Evolutionary conservation across 1,140 invertebrate genomes (phyloP), one percentile per base, ranked within the genome.

Genomic region (Drosophila azteca): DNA sequence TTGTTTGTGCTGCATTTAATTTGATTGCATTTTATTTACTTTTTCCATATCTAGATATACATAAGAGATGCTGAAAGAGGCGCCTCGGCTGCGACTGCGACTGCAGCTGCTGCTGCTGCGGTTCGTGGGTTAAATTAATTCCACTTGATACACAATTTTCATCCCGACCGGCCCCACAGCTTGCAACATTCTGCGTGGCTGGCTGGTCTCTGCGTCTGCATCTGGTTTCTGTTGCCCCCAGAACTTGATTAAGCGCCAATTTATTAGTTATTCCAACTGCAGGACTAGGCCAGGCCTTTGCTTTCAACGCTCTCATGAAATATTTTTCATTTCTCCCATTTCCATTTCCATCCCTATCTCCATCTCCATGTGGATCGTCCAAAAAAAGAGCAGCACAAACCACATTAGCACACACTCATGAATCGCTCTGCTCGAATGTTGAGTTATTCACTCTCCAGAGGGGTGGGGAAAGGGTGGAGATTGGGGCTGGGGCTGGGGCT

Each of bases 1-100:
- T 60, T 82, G 60, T 87, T 82, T 81, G 75, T 67, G 61, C 50
- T 83, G 83, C 79, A 88, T 88, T 83, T 88, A 88, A 88, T 88
- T 88, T 88, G 83, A 88, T 88, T 88, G 83, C 83, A 83, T 87
- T 87, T 88, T 87, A 87, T 87, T 87, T 79, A 87, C 80, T 75
- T 76, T 83, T 57, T 51, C 51, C 50, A 60, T 44, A 78, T 59
- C 9, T 41, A 29, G 13, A 26, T 22, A 41, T 69, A 69, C 61
- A 71, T 78, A 60, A 55, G 49, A 52, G 29, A 31, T 46, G 71
- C 63, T 69, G 46, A 48, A 60, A 73, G 68, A 73, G 81, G 73
- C 81, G 81, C 82, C 79, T 63, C 60, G 44, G 48, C 52, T 59
- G 3, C 35, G 5, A 5, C 29, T 9, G 29, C 29, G 31, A 17